Evolutionary conservation across 2,113 vertebrate genomes (phyloP), one percentile per base, ranked within the genome.

Genomic region (Chascanopsetta lugubris): DNA sequence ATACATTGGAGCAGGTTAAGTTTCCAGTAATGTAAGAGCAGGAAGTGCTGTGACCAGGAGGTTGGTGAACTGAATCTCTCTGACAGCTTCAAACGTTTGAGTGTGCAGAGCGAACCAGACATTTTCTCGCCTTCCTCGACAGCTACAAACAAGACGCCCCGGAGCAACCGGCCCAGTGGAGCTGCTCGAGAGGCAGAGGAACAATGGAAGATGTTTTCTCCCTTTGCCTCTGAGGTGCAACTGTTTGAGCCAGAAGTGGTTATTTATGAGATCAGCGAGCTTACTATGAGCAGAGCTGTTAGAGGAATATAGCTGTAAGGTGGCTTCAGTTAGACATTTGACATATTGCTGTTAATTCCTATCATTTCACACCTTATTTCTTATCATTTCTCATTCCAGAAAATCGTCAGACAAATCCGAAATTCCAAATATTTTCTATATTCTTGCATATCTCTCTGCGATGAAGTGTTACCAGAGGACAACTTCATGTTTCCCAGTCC

Each of bases 401-500:
- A n/a, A n/a, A n/a, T n/a, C n/a, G n/a, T n/a, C n/a, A n/a, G n/a
- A n/a, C n/a, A n/a, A n/a, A n/a, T n/a, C 36, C 3, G 55, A 29
- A 10, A 29, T 60, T 46, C 34, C 7, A 43, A 67, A 55, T 36
- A 30, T 21, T 32, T 42, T 58, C 1, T 1, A 6, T 46, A 29
- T 29, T 26, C 8, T 55, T 27, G 27, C 50, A 12, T 8, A 29
- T 49, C 56, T 48, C 59, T 32, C 51, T 46, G 68, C 47, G 48
- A 58, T 75, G n/a, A 64, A 81, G 48, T 69, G 63, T 61, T 54
- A 56, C 55, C 55, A 80, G 58, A 61, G 60, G 77, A 90, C 86
- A 82, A 79, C 79, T 88, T 84, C 32, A 84, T 86, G 83, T 79
- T 78, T 72, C 71, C 61, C 29, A 57, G 9, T 72, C 72, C 68